Evolutionary conservation across 2,797 vertebrate species (phyloP), one percentile per base, ranked within the genome.

Genomic region (Manis javanica): DNA sequence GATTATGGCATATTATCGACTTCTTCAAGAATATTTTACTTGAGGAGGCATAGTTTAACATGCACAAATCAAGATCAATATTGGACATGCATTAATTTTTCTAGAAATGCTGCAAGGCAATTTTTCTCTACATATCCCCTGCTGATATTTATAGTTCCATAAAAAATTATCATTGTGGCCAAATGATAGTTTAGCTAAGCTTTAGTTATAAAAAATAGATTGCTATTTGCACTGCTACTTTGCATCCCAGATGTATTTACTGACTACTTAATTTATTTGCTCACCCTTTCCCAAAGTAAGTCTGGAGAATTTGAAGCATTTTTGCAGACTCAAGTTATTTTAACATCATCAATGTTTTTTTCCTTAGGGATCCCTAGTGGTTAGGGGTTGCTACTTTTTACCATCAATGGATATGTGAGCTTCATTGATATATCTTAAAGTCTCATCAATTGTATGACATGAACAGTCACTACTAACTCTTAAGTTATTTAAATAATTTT

Each of bases 1-100:
- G 98, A 99, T 98, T 98, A 98, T 83, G 90, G 97, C 51, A 39
- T 96, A 95, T 98, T 98, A 99, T 99, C 98, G 98, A 98, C 98
- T 98, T 97, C 97, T 98, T 94, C 92, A 97, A 97, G 96, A 98
- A 97, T 98, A 98, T 98, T 98, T 98, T 98, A 98, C 97, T 98
- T 96, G 83, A 96, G 96, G 96, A 98, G 94, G 96, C 90, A 98
- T 96, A 98, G 97, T 98, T 98, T 98, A 99, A 98, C 98, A 98
- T 98, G 97, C 93, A 97, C 96, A 98, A 98, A 98, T 98, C 96
- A 97, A 91, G 96, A 98, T 99, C 98, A 98, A 98, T 99, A 98
- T 97, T 97, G 97, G 97, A 97, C 98, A 98, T 97, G 96, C 0
- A 88, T 98, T 98, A 98, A 98, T 98, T 98, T 98, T 98, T 96